Base-by-base conservation (phyloP, 2,888 invertebrate species). In the Dryadula phaetusa region DNA sequence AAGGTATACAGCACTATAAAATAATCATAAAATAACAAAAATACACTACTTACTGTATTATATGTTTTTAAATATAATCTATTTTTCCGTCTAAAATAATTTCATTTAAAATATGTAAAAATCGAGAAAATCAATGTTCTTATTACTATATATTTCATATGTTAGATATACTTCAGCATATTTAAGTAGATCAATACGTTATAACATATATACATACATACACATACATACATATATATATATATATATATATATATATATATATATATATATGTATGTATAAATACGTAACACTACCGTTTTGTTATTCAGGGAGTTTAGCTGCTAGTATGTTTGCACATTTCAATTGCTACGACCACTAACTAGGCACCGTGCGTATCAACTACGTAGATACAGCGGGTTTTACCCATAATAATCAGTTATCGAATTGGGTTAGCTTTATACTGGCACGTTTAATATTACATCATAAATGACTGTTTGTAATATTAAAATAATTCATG, bases 271-370 rank as follows among this genome's bases (percentile, higher is more conserved):
- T n/a, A n/a, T n/a, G n/a, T n/a, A n/a, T n/a, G n/a, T n/a, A n/a
- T n/a, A n/a, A n/a, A n/a, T 53, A 53, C 54, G 18, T 40, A 12
- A 54, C 16, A 42, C 22, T n/a, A 40, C 14, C n/a, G 22, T 37
- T 52, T 54, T 63, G n/a, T 63, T 32, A 63, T 64, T 44, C 54
- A 54, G 63, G 63, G 54, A 54, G 63, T 53, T 7, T 12, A 32
- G 53, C 16, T 18, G 42, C 7, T 42, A 34, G 37, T n/a, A 56
- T 37, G 37, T 56, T 37, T n/a, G 53, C 25, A 28, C 42, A 53
- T 64, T 53, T 46, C 44, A 64, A 54, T 54, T 44, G 54, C 22
- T 49, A 5, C 16, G 42, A 34, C 37, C 22, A 46, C 16, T 25
- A n/a, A n/a, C n/a, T n/a, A n/a, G n/a, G n/a, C n/a, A n/a, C n/a